Conservation (phyloP, 2,888 invertebrate genomes). For the Camptogramma bilineatum region DNA sequence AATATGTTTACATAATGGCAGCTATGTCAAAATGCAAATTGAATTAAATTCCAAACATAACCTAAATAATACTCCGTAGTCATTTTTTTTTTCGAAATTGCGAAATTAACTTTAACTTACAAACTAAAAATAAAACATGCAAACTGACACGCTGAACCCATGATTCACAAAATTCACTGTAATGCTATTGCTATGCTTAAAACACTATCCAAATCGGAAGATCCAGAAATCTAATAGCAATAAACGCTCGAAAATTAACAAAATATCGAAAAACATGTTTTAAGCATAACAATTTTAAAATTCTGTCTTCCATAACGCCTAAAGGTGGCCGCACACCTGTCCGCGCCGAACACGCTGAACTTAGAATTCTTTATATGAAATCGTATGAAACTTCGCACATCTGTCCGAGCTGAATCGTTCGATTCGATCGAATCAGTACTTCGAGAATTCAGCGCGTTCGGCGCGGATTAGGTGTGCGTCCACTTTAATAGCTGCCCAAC, state of each 20-base stretch:
- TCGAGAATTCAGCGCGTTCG: no score
- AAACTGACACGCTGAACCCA: slow-evolving; percentile 24
- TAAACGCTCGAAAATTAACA: slow-evolving; percentile 1
- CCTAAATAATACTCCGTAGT: slow-evolving; percentile 30
- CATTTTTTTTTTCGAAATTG: slow-evolving; percentile 33
- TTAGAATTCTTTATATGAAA: no score
- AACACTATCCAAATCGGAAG: slow-evolving; percentile 16
- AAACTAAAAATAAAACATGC: slow-evolving; percentile 29
- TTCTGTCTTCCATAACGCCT: slow-evolving; percentile 22
- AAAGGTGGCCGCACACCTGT: no score
- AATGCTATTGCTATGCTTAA: slow-evolving; percentile 14
- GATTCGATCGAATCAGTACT: no score
- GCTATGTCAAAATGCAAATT: slow-evolving; percentile 37
- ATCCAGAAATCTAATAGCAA: slow-evolving; percentile 1
- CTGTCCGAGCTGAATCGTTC: no score
- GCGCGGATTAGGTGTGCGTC: no score
- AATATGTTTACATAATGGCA: slow-evolving; percentile 33
- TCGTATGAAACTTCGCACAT: no score
- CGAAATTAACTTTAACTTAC: slow-evolving; percentile 23
- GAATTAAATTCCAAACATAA: slow-evolving; percentile 21
- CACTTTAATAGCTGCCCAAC: slow-evolving; percentile 31
- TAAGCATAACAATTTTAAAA: slow-evolving; percentile 19
- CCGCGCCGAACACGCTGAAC: no score
- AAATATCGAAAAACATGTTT: slow-evolving; percentile 15
- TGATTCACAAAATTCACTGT: slow-evolving; percentile 39